These are phyloP conservation scores for Nomia melanderi DNA, from an alignment of 1,140 invertebrate genomes.

Conservation along the genomic window DNA sequence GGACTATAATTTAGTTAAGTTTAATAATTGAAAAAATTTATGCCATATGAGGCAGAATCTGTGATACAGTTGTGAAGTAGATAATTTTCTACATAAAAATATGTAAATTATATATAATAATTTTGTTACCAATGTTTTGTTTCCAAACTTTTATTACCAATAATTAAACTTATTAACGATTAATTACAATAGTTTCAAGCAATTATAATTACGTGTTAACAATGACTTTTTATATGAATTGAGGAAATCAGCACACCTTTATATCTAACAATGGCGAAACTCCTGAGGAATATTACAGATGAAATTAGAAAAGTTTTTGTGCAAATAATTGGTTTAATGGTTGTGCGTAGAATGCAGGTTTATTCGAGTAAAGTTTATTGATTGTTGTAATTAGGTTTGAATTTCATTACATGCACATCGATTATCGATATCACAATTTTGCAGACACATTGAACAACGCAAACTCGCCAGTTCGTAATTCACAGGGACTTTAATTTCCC, in stretches of 20 bases:
- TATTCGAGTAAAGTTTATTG: conserved; percentile 1
- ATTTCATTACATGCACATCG: conserved; percentile 17
- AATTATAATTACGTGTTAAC: no score
- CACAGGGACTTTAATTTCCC: not conserved
- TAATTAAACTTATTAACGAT: no score
- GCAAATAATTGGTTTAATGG: not conserved
- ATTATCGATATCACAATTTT: conserved; percentile 22
- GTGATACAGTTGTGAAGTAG: not conserved
- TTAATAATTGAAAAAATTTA: conserved; percentile 37
- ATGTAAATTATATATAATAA: not conserved
- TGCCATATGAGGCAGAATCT: not conserved
- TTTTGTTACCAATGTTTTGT: no score
- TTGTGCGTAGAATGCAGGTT: not conserved
- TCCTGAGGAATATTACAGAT: not conserved
- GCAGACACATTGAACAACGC: not conserved
- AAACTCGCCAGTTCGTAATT: conserved; percentile 1
- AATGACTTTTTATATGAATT: no score
- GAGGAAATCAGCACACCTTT: no score
- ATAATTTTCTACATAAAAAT: not conserved
- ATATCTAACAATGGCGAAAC: no score
- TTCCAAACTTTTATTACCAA: no score
- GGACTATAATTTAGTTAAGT: conserved; percentile 47
- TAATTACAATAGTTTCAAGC: no score
- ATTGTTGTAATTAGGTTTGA: conserved; percentile 23
- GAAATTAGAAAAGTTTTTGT: not conserved